A percentile compares a stretch with the other conserved stretches of the same genome.
phyloP scores from a whole-genome alignment of 2,888 invertebrate genomes.

The Liodrosophila aerea region DNA sequence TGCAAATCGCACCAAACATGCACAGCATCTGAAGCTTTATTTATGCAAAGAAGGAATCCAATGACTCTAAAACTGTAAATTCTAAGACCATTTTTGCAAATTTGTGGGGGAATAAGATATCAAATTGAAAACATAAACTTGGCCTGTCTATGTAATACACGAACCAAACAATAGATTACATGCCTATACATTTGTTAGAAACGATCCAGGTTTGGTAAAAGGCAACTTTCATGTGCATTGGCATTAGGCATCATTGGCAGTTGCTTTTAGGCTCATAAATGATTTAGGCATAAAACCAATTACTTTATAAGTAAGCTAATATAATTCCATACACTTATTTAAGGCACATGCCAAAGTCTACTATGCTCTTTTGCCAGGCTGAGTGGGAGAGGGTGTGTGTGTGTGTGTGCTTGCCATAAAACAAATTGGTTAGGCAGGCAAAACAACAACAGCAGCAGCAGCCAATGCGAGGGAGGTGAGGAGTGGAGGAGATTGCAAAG shows the following conservation, averaged over 20 bases:
- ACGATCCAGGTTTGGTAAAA: no score
- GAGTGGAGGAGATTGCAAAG: not conserved
- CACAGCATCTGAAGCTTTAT: no score
- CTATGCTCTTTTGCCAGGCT: constrained; percentile 3
- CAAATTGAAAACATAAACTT: no score
- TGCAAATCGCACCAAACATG: no score
- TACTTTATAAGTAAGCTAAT: constrained; percentile 22
- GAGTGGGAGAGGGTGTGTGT: constrained; percentile 8
- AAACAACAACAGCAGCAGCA: constrained; percentile 40
- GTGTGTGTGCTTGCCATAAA: constrained; percentile 55
- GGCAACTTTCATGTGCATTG: not conserved
- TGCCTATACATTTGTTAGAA: no score
- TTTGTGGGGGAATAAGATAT: no score
- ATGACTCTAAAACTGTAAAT: no score
- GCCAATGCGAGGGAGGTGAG: constrained; percentile 5
- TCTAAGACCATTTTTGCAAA: no score
- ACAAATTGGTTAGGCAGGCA: constrained; percentile 66
- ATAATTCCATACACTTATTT: constrained; percentile 20
- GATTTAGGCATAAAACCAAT: constrained; percentile 24
- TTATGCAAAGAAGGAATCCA: no score
- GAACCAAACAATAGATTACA: no score
- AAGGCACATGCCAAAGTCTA: constrained; percentile 25
- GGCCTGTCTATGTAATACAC: no score
- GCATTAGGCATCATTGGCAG: constrained; percentile 8
- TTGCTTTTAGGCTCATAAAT: constrained; percentile 14